Conservation (phyloP, 2,797 vertebrate species). For the Allochrocebus solatus region DNA sequence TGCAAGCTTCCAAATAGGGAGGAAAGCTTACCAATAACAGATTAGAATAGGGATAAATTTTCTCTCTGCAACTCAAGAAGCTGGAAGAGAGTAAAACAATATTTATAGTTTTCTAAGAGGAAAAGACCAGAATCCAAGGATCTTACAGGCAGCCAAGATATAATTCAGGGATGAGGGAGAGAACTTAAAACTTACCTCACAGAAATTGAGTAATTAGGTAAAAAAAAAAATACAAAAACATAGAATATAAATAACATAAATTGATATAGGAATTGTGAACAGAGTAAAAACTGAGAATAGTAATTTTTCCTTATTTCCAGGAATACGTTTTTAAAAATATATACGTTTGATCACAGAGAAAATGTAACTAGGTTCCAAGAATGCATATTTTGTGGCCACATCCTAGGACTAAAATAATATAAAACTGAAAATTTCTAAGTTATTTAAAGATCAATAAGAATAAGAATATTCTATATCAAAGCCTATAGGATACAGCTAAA, state of each 20-base stretch:
- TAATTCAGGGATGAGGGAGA: not conserved
- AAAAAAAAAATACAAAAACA: not conserved
- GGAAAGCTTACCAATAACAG: not conserved
- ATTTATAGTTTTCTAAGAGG: not conserved
- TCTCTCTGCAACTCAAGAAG: not conserved
- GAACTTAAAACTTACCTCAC: not conserved
- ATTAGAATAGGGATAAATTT: not conserved
- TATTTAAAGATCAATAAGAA: conserved; percentile 15
- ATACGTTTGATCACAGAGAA: not conserved
- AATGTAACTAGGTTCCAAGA: not conserved
- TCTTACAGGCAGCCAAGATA: not conserved
- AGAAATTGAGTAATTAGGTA: not conserved
- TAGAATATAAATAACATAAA: not conserved
- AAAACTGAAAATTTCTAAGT: not conserved
- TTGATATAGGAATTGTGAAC: not conserved
- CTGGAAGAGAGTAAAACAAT: not conserved
- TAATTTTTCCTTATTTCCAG: not conserved
- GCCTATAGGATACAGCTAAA: not conserved
- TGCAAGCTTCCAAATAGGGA: not conserved
- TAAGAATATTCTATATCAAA: conserved; percentile 1
- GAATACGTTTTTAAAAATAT: not conserved
- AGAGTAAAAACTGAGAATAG: not conserved
- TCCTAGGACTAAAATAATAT: not conserved
- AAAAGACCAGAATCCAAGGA: not conserved
- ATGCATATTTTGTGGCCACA: not conserved